phyloP scores from a whole-genome alignment of 2,113 vertebrate species.

The Crotalus horridus region DNA sequence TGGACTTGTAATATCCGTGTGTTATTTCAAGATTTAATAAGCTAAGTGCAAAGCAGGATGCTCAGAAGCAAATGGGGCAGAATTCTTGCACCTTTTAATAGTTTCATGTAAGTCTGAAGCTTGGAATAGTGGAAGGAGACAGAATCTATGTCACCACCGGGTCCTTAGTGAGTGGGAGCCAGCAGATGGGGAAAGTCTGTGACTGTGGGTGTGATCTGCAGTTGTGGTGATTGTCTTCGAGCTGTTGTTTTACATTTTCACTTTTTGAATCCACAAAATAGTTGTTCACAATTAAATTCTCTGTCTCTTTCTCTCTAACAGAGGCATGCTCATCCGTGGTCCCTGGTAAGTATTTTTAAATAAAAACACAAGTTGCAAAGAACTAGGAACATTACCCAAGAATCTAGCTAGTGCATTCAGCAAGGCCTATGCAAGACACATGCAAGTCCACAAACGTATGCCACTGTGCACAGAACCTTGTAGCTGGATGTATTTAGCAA shows the following conservation, averaged over 20 bases:
- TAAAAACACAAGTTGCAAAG: not conserved
- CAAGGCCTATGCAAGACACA: not conserved
- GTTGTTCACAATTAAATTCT: constrained; percentile 25
- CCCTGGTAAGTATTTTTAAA: constrained; percentile 71
- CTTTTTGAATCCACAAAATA: not conserved
- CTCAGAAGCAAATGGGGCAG: not conserved
- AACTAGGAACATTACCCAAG: not conserved
- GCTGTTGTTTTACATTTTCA: not conserved
- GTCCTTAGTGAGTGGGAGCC: not conserved
- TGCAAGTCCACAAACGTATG: not conserved
- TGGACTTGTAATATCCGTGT: not conserved
- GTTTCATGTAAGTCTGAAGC: not conserved
- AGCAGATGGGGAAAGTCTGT: not conserved
- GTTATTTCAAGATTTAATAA: not conserved
- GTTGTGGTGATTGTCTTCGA: not conserved
- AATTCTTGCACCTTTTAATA: not conserved
- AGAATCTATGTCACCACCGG: not conserved
- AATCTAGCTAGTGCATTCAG: not conserved
- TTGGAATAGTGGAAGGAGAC: not conserved
- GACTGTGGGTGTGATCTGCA: not conserved
- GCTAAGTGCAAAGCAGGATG: not conserved
- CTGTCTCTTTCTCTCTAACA: constrained; percentile 51
- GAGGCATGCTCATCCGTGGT: constrained; percentile 81
- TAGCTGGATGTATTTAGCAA: not conserved
- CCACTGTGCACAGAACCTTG: not conserved